Evolutionary conservation across 30 jellyfish, hydroid and myxozoan genomes (phyloP).

Genomic region (Rhopilema esculentum): DNA sequence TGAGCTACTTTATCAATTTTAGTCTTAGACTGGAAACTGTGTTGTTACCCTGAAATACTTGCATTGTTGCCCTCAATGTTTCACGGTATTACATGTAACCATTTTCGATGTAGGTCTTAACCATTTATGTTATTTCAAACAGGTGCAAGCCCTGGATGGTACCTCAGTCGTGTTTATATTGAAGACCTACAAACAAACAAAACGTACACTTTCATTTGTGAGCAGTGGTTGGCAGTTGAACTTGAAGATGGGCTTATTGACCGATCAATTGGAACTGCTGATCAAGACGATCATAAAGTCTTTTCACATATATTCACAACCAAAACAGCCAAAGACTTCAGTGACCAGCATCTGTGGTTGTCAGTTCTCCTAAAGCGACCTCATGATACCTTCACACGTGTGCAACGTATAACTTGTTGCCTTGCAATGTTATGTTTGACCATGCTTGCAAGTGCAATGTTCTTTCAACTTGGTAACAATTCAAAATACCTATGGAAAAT

Average conservation of each 20-base stretch:
- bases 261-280: constrained; percentile 24
- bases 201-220: constrained; percentile 52
- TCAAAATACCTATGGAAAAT: constrained; percentile 57
- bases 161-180: constrained; percentile 52
- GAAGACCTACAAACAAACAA: constrained; percentile 63
- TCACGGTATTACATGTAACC: too few species aligned
- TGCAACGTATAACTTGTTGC: constrained; percentile 83
- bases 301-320: constrained; percentile 68
- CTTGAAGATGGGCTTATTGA: constrained; percentile 62
- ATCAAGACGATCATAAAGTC: constrained; percentile 30
- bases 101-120: constrained; percentile 64
- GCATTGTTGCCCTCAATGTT: too few species aligned
- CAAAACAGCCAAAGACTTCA: constrained; percentile 58
- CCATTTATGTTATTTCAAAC: not conserved
- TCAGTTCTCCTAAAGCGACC: constrained; percentile 75
- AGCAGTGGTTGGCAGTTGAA: constrained; percentile 76
- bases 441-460: constrained; percentile 94
- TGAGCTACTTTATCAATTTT: too few species aligned
- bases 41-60: too few species aligned
- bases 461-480: constrained; percentile 72
- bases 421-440: constrained; percentile 61
- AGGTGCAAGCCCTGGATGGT: constrained; percentile 72
- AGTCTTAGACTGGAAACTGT: too few species aligned
- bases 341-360: constrained; percentile 75
- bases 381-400: constrained; percentile 83